Evolutionary conservation across 2,888 invertebrate genomes (phyloP).

Genomic region (Hirtodrosophila confusa): DNA sequence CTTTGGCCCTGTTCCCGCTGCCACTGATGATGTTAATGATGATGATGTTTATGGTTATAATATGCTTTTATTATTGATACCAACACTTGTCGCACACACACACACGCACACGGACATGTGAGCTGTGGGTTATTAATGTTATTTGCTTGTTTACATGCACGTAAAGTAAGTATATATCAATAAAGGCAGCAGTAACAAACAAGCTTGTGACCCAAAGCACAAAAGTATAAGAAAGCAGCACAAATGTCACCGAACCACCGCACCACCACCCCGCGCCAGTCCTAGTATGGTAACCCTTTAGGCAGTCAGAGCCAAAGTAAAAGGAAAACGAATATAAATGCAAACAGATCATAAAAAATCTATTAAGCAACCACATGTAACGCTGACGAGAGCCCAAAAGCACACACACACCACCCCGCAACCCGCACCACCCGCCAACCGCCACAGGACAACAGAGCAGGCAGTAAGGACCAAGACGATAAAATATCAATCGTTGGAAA

Average conservation of each 20-base stretch:
- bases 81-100: constrained; percentile 54
- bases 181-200: constrained; percentile 23
- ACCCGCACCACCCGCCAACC: constrained; percentile 7
- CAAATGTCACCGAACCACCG: constrained; percentile 17
- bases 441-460: constrained; percentile 10
- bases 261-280: too few species aligned
- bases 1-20: constrained; percentile 23
- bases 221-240: constrained; percentile 1
- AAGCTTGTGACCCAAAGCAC: constrained; percentile 17
- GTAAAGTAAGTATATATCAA: constrained; percentile 57
- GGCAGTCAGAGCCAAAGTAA: constrained; percentile 25
- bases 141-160: constrained; percentile 73
- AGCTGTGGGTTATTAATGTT: constrained; percentile 59
- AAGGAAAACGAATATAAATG: constrained; percentile 45
- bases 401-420: constrained; percentile 15
- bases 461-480: constrained; percentile 49
- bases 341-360: constrained; percentile 80
- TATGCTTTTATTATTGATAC: constrained; percentile 66
- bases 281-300: constrained; percentile 50
- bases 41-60: constrained; percentile 40
- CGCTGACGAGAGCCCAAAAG: constrained; percentile 47
- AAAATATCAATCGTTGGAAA: constrained; percentile 81
- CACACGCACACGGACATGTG: neutral
- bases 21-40: constrained; percentile 10
- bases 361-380: constrained; percentile 77